These are phyloP conservation scores for Listronotus oregonensis DNA, from an alignment of 1,140 invertebrate genomes.

Conservation along the genomic window DNA sequence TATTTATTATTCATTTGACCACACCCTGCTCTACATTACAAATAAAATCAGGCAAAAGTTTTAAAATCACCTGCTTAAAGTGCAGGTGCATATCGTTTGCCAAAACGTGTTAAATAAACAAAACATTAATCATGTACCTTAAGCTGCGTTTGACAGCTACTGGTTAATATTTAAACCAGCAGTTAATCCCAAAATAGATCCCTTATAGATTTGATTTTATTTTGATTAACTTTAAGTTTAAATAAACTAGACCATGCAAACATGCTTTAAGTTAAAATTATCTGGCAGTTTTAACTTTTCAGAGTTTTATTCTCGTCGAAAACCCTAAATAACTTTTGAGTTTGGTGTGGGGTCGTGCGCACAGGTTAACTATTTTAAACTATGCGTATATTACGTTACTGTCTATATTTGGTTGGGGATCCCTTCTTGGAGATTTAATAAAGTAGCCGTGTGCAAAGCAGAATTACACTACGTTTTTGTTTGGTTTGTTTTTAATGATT, in stretches of 20 bases:
- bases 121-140: too few species aligned
- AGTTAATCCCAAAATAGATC: too few species aligned
- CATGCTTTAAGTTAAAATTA: not conserved
- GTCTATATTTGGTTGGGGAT: conserved; percentile 54
- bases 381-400: conserved; percentile 54
- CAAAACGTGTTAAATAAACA: too few species aligned
- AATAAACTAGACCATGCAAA: not conserved
- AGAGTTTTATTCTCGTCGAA: conserved; percentile 18
- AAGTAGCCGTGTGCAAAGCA: conserved; percentile 15
- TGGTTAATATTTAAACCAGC: too few species aligned
- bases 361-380: conserved; percentile 55
- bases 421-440: not conserved
- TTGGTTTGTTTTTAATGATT: not conserved
- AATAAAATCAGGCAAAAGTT: too few species aligned
- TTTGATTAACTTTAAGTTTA: too few species aligned
- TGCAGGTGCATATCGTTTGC: too few species aligned
- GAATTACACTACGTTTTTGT: not conserved
- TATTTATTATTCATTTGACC: too few species aligned
- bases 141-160: too few species aligned
- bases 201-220: too few species aligned
- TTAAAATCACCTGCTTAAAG: too few species aligned
- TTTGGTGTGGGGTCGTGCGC: conserved; percentile 49
- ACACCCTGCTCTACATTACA: too few species aligned
- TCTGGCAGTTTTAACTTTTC: conserved; percentile 1
- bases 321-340: conserved; percentile 30